Evolutionary conservation across 2,113 vertebrate genomes (phyloP), one percentile per base, ranked within the genome.

Genomic region (Solea senegalensis): DNA sequence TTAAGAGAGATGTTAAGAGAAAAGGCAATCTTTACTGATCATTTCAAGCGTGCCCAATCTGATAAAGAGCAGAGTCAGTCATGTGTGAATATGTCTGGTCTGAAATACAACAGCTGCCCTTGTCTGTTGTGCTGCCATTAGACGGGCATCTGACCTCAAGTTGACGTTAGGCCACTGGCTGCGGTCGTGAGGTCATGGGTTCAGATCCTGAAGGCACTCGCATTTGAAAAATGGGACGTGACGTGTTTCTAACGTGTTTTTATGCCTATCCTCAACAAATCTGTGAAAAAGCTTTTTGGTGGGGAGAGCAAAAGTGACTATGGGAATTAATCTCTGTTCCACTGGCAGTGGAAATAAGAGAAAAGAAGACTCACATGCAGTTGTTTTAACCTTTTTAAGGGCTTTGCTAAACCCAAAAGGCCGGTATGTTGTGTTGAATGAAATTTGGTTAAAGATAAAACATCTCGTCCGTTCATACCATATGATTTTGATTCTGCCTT

Each of bases 81-180:
- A 81, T 80, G 85, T 89, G 89, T 88, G 83, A 89, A 87, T 85
- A 79, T 6, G 84, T 83, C 84, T 87, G 50, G 34, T 72, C 81
- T 80, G 48, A 76, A 74, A 84, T 52, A 93, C 90, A 94, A 94
- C 87, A 90, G 87, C 83, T 73, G 74, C 70, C 88, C 85, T 92
- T 93, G 92, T 93, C 85, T 84, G 76, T 26, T 70, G 49, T 21
- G 72, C 74, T 65, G 65, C 66, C 67, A 65, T 85, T 74, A 79
- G 80, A 82, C 72, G 16, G 74, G 57, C 72, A 66, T 77, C 82
- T 86, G 86, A 91, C 85, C 78, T 74, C 66, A 75, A 56, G 80
- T 60, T 83, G 76, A 87, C 40, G 76, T 68, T 40, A 76, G 76
- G 75, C 80, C 58, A 52, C 52, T 51, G 61, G 64, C 74, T 84